Base-by-base conservation (phyloP, 2,113 vertebrate genomes). In the Oreochromis niloticus region DNA sequence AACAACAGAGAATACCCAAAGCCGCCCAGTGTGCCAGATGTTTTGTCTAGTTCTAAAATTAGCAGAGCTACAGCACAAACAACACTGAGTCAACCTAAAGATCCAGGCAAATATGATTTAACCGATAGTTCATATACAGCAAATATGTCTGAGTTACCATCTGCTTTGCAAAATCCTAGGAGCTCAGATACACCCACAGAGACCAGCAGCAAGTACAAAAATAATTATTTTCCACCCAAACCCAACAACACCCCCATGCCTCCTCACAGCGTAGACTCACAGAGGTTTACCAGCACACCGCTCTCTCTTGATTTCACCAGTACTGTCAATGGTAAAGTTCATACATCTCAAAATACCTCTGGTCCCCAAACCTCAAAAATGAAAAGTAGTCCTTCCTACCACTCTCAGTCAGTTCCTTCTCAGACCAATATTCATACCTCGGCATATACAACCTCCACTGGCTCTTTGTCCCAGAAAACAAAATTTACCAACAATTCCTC, bases 1-100 rank as follows among this genome's bases (percentile, higher is more conserved):
- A 91, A 94, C 48, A 89, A 63, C 61, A 85, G 52, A 81, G 86
- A 92, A 66, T 22, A 81, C 88, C 93, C 84, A 52, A 93, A 83
- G 50, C 63, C 63, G 46, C 73, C 84, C 2, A 86, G 89, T 81
- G 59, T 92, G 27, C 80, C 91, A 1, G 73, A 84, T 52, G 52
- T 46, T 85, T 82, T 75, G 34, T 82, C 63, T 22, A 11, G 17
- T 83, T 86, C 82, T 93, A 92, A 91, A 91, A 78, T 91, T 59
- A 93, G 85, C 89, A 92, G 24, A 83, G 48, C 88, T 52, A 5
- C 85, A 75, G 9, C 14, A 17, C 88, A 87, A 54, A 54, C 80
- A 56, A 48, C 48, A 41, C 22, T 54, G 61, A 90, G 13, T 88
- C 83, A 91, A 12, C 22, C 82, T 46, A 87, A 84, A 46, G 71